Percentiles rank a stretch among this genome's conserved stretches.
phyloP scores from a whole-genome alignment of 2,888 invertebrate genomes.

The Drepanosiphum platanoidis region DNA sequence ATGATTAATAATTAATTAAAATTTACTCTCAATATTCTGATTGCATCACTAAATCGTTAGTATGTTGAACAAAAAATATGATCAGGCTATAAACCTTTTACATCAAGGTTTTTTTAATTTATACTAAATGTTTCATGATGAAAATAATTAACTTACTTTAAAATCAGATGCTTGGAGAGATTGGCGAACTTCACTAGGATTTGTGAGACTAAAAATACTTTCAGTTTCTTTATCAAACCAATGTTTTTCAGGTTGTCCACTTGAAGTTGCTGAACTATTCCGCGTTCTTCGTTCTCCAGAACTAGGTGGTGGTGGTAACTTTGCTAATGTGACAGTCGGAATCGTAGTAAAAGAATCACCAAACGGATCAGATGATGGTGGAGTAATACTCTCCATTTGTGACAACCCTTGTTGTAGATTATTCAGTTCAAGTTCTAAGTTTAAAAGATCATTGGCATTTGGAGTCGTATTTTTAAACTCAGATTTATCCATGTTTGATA shows the following conservation, averaged over 20 bases:
- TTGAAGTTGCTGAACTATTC: conserved; percentile 64
- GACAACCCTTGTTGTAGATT: conserved; percentile 87
- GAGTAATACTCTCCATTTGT: conserved; percentile 87
- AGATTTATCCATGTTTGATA: conserved; percentile 26
- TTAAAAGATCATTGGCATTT: conserved; percentile 75
- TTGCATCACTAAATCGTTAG: too few relatives aligned
- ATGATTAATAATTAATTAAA: too few relatives aligned
- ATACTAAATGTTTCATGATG: too few relatives aligned
- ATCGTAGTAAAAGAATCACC: conserved; percentile 78
- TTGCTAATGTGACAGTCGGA: conserved; percentile 63
- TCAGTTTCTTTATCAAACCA: conserved; percentile 70
- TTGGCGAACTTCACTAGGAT: conserved; percentile 54
- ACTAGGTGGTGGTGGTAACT: conserved; percentile 66
- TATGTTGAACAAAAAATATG: too few relatives aligned
- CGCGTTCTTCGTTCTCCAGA: conserved; percentile 67
- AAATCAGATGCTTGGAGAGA: conserved; percentile 50
- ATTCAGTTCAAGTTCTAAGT: conserved; percentile 86
- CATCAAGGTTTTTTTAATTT: too few relatives aligned
- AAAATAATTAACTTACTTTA: conserved; percentile 32
- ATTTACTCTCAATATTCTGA: too few relatives aligned
- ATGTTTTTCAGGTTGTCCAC: conserved; percentile 66
- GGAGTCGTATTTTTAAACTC: conserved; percentile 61
- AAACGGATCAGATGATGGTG: conserved; percentile 76
- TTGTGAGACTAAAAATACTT: conserved; percentile 67
- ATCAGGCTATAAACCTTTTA: too few relatives aligned